These are phyloP conservation scores for Halcyon badia DNA, from an alignment of 2,797 vertebrate species.

Conservation along the genomic window DNA sequence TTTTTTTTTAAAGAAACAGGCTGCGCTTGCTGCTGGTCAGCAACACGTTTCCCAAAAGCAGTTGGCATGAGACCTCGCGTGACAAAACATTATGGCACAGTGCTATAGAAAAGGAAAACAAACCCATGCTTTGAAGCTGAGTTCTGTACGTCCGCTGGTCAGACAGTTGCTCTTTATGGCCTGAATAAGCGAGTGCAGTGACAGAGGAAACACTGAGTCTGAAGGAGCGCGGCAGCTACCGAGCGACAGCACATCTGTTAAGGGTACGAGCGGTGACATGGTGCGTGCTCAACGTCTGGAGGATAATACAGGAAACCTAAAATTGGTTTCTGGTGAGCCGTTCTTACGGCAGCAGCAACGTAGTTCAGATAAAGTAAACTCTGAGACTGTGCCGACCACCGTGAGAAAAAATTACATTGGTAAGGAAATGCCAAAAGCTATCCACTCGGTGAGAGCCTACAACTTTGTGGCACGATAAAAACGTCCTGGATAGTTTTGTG, in stretches of 20 bases:
- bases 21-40: not conserved
- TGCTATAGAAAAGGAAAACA: not conserved
- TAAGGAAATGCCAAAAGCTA: not conserved
- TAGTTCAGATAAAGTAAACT: not conserved
- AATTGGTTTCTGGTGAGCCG: not conserved
- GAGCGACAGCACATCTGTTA: not conserved
- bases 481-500: not conserved
- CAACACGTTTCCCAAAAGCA: not conserved
- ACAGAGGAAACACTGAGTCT: not conserved
- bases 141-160: not conserved
- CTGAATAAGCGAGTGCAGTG: not conserved
- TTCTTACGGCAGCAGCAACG: not conserved
- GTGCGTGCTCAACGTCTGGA: not conserved
- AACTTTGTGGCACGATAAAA: not conserved
- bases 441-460: accelerated
- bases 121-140: not conserved
- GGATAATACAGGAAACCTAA: not conserved
- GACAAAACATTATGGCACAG: not conserved
- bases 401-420: not conserved
- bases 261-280: not conserved
- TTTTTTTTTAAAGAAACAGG: not conserved
- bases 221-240: not conserved
- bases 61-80: not conserved
- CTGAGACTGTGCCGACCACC: not conserved
- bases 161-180: not conserved